Percentiles rank a stretch among this genome's conserved stretches.
Evolutionary conservation across 2,888 invertebrate genomes (phyloP).

Genomic region (Drosophila suboccidentalis): DNA sequence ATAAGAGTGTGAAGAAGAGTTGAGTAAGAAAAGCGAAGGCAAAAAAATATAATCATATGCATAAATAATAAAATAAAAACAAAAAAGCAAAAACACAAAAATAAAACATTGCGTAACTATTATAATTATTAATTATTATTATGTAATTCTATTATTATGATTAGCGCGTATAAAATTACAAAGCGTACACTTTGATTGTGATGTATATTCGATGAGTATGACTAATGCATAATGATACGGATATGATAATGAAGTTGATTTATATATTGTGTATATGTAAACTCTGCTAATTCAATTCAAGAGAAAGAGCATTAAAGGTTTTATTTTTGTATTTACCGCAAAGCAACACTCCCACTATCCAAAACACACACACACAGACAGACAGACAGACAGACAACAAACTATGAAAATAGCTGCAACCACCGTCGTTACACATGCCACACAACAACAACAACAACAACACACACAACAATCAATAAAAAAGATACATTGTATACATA

Average conservation of each 20-base stretch:
- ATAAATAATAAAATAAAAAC: constrained; percentile 40
- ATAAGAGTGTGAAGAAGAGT: constrained; percentile 29
- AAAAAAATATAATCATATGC: constrained; percentile 36
- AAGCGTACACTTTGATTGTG: constrained; percentile 81
- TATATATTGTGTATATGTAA: constrained; percentile 71
- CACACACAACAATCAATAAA: constrained; percentile 21
- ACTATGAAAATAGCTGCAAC: constrained; percentile 34
- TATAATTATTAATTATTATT: constrained; percentile 59
- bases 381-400: constrained; percentile 13
- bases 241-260: constrained; percentile 80
- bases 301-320: constrained; percentile 42
- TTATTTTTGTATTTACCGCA: constrained; percentile 56
- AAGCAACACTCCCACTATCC: background rate
- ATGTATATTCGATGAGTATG: constrained; percentile 80
- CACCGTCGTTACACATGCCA: constrained; percentile 38
- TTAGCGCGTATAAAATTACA: constrained; percentile 66
- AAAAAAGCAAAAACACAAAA: constrained; percentile 14
- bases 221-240: constrained; percentile 76
- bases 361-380: constrained; percentile 7
- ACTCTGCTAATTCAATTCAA: constrained; percentile 53
- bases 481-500: constrained; percentile 35
- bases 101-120: constrained; percentile 47
- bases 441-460: constrained; percentile 1
- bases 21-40: constrained; percentile 45
- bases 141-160: constrained; percentile 57